Conservation (phyloP, 2,888 invertebrate species). For the Leptarthrus brevirostris region DNA sequence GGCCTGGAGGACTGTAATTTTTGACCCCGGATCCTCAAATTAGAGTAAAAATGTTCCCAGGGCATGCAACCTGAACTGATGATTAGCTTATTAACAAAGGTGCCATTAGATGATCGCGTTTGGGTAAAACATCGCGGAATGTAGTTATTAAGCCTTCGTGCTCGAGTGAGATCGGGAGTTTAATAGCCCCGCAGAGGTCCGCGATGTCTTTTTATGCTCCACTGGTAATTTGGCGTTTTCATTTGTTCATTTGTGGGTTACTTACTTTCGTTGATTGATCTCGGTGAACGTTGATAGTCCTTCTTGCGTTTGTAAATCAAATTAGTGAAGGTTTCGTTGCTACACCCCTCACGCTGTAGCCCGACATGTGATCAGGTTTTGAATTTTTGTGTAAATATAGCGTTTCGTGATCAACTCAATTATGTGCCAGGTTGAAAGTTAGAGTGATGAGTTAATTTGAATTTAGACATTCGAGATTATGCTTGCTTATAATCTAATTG, state of each 20-base stretch:
- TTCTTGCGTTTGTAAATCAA: not conserved
- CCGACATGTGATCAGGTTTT: not conserved
- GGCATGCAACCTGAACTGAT: conserved; percentile 40
- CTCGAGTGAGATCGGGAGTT: not conserved
- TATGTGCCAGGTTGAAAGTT: not conserved
- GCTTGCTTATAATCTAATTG: no score
- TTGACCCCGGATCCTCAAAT: conserved; percentile 20
- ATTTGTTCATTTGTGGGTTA: conserved; percentile 12
- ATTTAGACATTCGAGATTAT: not conserved
- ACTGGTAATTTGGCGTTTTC: not conserved
- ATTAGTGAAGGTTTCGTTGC: not conserved
- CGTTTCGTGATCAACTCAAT: not conserved
- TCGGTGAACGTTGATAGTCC: not conserved
- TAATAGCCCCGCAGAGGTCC: conserved; percentile 20
- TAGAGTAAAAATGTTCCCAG: conserved; percentile 18
- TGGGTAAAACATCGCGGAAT: conserved; percentile 2
- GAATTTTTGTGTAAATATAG: not conserved
- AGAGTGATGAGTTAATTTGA: not conserved
- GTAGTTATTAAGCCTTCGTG: conserved; percentile 37
- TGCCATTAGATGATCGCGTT: conserved; percentile 39
- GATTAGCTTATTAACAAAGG: conserved; percentile 38
- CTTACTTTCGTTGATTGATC: conserved; percentile 20
- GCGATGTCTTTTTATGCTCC: not conserved
- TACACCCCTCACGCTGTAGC: not conserved
- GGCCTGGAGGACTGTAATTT: conserved; percentile 28